phyloP scores from a whole-genome alignment of 2,888 invertebrate species.

The Anticlea derivata region DNA sequence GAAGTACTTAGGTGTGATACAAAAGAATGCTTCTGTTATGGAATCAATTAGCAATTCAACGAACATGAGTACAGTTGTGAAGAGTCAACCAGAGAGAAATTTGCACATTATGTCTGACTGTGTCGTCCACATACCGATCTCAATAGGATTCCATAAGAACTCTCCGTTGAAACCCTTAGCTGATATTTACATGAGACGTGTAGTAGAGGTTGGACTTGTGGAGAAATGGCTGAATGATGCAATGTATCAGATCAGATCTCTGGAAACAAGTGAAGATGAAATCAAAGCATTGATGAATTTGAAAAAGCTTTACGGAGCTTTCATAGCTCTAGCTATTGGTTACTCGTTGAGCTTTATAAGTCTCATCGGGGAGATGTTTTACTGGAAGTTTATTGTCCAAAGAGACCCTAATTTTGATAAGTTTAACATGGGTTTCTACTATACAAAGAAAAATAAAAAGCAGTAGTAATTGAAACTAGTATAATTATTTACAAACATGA shows the following conservation, averaged over 20 bases:
- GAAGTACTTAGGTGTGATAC: conserved; percentile 85
- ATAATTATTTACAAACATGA: conserved; percentile 52
- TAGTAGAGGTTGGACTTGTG: conserved; percentile 90
- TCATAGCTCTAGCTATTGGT: conserved; percentile 88
- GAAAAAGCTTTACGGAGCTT: conserved; percentile 90
- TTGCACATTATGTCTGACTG: conserved; percentile 93
- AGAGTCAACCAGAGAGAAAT: conserved; percentile 65
- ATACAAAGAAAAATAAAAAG: conserved; percentile 71
- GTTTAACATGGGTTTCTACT: conserved; percentile 84
- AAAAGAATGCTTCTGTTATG: conserved; percentile 64
- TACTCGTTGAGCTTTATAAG: conserved; percentile 84
- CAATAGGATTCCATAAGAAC: conserved; percentile 92
- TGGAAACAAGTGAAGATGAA: conserved; percentile 83
- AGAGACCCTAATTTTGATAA: conserved; percentile 89
- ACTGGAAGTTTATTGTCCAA: conserved; percentile 87
- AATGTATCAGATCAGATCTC: conserved; percentile 82
- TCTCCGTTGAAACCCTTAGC: conserved; percentile 89
- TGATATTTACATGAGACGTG: conserved; percentile 86
- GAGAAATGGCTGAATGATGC: conserved; percentile 92
- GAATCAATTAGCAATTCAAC: conserved; percentile 52
- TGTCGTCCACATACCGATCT: conserved; percentile 91
- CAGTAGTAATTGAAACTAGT: conserved; percentile 37
- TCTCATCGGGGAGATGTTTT: conserved; percentile 85
- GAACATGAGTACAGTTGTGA: conserved; percentile 43
- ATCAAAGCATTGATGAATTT: conserved; percentile 91